Conservation (phyloP, 2,113 vertebrate genomes). For the Pimephales promelas region DNA sequence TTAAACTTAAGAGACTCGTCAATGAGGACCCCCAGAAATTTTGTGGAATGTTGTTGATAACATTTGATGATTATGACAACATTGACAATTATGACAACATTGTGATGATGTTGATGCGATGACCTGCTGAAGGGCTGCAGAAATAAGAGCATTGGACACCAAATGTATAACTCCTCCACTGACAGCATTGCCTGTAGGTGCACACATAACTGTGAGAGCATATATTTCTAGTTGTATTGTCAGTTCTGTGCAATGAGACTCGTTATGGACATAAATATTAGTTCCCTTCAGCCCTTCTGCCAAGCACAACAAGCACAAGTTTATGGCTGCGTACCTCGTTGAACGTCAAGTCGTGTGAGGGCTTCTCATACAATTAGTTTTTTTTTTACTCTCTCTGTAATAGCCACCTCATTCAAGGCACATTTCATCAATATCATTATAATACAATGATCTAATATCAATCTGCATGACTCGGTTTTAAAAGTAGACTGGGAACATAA, state of each 20-base stretch:
- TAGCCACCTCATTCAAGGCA: slow-evolving; percentile 9
- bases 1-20: too few relatives aligned
- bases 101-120: background rate
- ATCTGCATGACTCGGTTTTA: background rate
- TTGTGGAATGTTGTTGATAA: too few relatives aligned
- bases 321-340: slow-evolving; percentile 40
- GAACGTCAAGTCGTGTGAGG: slow-evolving; percentile 44
- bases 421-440: background rate
- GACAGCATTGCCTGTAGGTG: slow-evolving; percentile 4
- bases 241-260: slow-evolving; percentile 8
- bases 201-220: background rate
- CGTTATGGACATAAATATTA: slow-evolving; percentile 40
- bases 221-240: slow-evolving; percentile 7
- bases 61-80: too few relatives aligned
- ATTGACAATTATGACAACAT: background rate
- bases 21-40: too few relatives aligned
- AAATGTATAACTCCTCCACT: background rate
- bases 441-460: slow-evolving; percentile 5
- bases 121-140: background rate
- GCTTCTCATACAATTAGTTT: too few relatives aligned
- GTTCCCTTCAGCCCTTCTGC: slow-evolving; percentile 45
- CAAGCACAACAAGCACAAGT: slow-evolving; percentile 46
- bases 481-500: slow-evolving; percentile 24
- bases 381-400: slow-evolving; percentile 4
- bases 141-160: background rate